A percentile compares a stretch with the other conserved stretches of the same genome.
phyloP scores from a whole-genome alignment of 1,140 invertebrate genomes.

The Drosophila orena region DNA sequence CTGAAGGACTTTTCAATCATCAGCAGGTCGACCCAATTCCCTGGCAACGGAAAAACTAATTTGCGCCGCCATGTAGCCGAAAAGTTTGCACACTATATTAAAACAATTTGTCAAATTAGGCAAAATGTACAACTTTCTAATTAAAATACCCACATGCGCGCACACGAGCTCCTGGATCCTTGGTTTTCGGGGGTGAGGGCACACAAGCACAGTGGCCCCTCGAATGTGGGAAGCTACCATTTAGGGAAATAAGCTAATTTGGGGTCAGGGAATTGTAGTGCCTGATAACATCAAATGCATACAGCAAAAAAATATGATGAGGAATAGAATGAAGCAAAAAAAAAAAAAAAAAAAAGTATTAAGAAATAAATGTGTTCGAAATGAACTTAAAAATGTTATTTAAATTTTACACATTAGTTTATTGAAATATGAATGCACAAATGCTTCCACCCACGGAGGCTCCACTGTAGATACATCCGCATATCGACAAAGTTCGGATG shows the following conservation, averaged over 20 bases:
- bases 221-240: neutral
- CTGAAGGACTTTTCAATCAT: slow-evolving; percentile 51
- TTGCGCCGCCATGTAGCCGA: slow-evolving; percentile 58
- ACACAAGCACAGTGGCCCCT: neutral
- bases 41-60: slow-evolving; percentile 57
- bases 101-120: slow-evolving; percentile 82
- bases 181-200: slow-evolving; percentile 9
- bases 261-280: too few relatives aligned
- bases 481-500: slow-evolving; percentile 32
- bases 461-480: slow-evolving; percentile 24
- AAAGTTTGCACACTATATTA: slow-evolving; percentile 72
- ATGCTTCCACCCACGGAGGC: neutral
- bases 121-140: slow-evolving; percentile 81
- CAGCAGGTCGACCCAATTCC: slow-evolving; percentile 24
- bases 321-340: too few relatives aligned
- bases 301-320: too few relatives aligned
- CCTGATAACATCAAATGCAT: too few relatives aligned
- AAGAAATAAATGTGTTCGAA: too few relatives aligned
- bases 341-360: neutral
- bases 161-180: slow-evolving; percentile 1
- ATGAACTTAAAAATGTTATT: too few relatives aligned
- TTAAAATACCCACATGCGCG: slow-evolving; percentile 64
- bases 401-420: too few relatives aligned
- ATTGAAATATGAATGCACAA: neutral
- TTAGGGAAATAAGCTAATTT: too few relatives aligned